These are phyloP conservation scores for Neodiprion virginianus DNA, from an alignment of 1,140 invertebrate genomes.

Conservation along the genomic window DNA sequence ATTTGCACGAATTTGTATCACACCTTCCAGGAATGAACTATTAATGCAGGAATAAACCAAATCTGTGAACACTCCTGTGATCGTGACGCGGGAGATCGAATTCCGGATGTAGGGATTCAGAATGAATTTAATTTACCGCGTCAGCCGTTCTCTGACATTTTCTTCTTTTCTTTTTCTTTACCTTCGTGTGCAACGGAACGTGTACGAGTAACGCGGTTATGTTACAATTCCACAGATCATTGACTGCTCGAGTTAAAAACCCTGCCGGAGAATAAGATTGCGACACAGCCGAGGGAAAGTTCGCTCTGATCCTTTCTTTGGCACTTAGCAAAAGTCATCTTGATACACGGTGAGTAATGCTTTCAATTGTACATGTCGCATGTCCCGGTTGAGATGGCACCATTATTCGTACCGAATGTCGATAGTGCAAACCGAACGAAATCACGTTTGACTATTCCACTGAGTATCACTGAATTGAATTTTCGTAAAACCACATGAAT, in stretches of 20 bases:
- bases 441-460: neutral
- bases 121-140: neutral
- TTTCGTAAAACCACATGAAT: neutral
- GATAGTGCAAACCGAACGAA: neutral
- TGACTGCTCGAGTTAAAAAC: neutral
- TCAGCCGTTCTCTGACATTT: neutral
- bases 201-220: too few relatives aligned
- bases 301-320: neutral
- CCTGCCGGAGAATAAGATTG: neutral
- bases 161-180: neutral
- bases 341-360: neutral
- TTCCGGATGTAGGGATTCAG: too few relatives aligned
- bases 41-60: too few relatives aligned
- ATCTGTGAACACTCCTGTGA: too few relatives aligned
- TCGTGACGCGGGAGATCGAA: too few relatives aligned
- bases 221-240: too few relatives aligned
- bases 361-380: neutral
- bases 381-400: too few relatives aligned
- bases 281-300: neutral
- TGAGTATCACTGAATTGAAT: neutral
- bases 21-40: too few relatives aligned
- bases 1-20: too few relatives aligned
- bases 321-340: constrained; percentile 1
- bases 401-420: neutral
- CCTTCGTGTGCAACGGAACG: too few relatives aligned